Conservation (phyloP, 2,888 invertebrate genomes). For the Therioaphis trifolii region DNA sequence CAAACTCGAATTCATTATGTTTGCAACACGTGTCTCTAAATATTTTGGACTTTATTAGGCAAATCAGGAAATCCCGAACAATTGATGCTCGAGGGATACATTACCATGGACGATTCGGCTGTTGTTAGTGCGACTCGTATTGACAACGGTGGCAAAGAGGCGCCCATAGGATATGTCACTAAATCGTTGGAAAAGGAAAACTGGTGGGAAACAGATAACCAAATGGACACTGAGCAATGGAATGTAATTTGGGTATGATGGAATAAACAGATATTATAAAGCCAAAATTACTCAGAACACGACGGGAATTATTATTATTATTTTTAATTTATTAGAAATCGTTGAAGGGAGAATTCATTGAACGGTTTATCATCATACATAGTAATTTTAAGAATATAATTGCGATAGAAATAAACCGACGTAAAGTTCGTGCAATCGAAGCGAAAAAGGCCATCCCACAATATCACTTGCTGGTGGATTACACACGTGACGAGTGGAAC, state of each 20-base stretch:
- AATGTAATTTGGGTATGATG: slow-evolving; percentile 20
- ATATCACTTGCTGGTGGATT: neutral
- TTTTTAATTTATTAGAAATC: slow-evolving; percentile 38
- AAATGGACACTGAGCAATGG: neutral
- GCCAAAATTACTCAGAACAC: neutral
- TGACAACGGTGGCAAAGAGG: neutral
- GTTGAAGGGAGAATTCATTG: slow-evolving; percentile 26
- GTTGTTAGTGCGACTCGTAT: slow-evolving; percentile 12
- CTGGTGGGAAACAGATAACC: slow-evolving; percentile 35
- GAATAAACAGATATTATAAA: neutral
- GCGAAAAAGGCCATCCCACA: slow-evolving; percentile 6
- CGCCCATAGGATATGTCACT: neutral
- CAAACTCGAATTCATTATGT: neutral
- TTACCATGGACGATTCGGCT: slow-evolving; percentile 27
- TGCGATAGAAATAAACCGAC: neutral
- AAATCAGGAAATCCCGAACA: neutral
- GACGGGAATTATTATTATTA: neutral
- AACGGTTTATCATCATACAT: slow-evolving; percentile 3
- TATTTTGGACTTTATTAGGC: slow-evolving; percentile 19
- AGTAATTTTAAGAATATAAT: slow-evolving; percentile 16
- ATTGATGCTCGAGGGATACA: slow-evolving; percentile 12
- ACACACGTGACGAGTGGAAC: neutral
- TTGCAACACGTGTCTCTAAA: too few relatives aligned
- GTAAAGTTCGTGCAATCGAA: neutral
- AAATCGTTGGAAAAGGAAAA: neutral